phyloP scores from a whole-genome alignment of 2,113 vertebrate genomes.

The Sorex fumeus region DNA sequence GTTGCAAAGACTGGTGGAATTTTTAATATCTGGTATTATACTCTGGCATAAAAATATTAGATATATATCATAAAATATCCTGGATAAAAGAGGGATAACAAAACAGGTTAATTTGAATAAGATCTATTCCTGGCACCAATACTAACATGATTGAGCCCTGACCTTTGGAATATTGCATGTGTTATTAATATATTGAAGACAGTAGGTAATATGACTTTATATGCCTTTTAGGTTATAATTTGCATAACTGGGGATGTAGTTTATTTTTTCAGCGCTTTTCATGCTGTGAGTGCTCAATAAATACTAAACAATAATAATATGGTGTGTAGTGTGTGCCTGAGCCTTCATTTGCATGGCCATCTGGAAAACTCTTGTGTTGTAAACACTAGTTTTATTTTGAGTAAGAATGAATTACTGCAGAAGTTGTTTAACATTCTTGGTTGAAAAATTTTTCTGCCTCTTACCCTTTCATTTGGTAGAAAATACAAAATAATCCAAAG shows the following conservation, averaged over 20 bases:
- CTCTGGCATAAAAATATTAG: slow-evolving; percentile 60
- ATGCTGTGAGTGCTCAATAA: slow-evolving; percentile 72
- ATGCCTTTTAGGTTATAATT: slow-evolving; percentile 70
- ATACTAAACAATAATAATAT: slow-evolving; percentile 71
- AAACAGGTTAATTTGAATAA: slow-evolving; percentile 74
- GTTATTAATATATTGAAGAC: slow-evolving; percentile 74
- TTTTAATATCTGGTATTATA: slow-evolving; percentile 51
- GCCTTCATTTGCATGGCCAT: slow-evolving; percentile 68
- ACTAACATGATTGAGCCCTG: slow-evolving; percentile 75
- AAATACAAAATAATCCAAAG: slow-evolving; percentile 63
- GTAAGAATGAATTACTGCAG: slow-evolving; percentile 74
- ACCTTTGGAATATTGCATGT: slow-evolving; percentile 72
- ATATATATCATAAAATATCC: slow-evolving; percentile 42
- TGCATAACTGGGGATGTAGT: slow-evolving; percentile 56
- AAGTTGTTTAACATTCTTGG: slow-evolving; percentile 73
- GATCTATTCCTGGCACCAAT: slow-evolving; percentile 63
- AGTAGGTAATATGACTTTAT: slow-evolving; percentile 64
- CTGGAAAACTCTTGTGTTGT: slow-evolving; percentile 73
- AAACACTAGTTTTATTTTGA: slow-evolving; percentile 80
- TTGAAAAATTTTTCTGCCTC: slow-evolving; percentile 67
- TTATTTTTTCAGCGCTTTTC: slow-evolving; percentile 65
- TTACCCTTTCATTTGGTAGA: slow-evolving; percentile 58
- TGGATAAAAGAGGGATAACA: slow-evolving; percentile 37
- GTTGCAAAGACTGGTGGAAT: slow-evolving; percentile 23
- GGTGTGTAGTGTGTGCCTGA: slow-evolving; percentile 45